Evolutionary conservation across 37 sponge, comb jelly and placozoan species (phyloP).

Genomic region (Spongia lamella): DNA sequence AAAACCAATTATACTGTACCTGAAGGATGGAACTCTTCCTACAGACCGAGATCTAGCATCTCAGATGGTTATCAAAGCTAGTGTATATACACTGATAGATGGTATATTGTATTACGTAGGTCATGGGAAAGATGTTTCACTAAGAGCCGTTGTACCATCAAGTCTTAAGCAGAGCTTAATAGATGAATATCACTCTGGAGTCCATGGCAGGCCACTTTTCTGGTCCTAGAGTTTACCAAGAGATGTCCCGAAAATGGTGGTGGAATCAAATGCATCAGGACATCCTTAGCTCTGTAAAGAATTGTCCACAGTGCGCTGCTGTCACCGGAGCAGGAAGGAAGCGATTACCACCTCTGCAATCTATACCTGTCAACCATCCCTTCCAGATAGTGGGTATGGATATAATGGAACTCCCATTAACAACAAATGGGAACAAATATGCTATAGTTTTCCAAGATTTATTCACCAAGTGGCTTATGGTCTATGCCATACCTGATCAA

Average conservation of each 20-base stretch:
- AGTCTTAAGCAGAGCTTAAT: not conserved
- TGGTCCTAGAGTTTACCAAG: no score
- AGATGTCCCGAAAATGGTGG: conserved; percentile 3
- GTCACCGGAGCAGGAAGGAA: not conserved
- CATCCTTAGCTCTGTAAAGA: no score
- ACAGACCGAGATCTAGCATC: no score
- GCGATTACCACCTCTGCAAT: not conserved
- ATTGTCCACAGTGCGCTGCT: no score
- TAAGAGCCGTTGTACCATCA: not conserved
- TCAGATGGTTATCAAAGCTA: no score
- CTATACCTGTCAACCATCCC: conserved; percentile 2
- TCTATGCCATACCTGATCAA: not conserved
- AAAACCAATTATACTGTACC: no score
- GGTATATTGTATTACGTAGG: conserved; percentile 3
- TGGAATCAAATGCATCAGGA: conserved; percentile 2
- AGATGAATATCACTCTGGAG: not conserved
- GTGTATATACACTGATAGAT: not conserved
- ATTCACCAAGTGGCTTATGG: no score
- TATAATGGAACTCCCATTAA: conserved; percentile 4
- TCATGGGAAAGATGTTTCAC: no score
- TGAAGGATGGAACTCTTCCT: not conserved
- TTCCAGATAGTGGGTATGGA: no score
- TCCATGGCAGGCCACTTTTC: conserved; percentile 4
- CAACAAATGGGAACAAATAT: no score
- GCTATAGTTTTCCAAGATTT: no score